These are phyloP conservation scores for Xylota segnis DNA, from an alignment of 2,888 invertebrate genomes.

Conservation along the genomic window DNA sequence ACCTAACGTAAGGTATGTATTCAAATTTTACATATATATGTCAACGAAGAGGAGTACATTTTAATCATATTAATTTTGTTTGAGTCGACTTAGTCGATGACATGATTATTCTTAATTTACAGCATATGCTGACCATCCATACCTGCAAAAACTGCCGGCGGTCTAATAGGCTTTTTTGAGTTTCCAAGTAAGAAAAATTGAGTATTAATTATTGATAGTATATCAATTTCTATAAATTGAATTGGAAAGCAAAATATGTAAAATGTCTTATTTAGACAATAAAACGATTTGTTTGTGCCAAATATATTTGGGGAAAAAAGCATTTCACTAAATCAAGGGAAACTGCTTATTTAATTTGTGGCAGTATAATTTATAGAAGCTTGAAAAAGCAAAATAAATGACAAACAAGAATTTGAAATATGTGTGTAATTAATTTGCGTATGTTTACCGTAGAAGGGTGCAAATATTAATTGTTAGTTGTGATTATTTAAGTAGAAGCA, in stretches of 20 bases:
- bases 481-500: constrained; percentile 74
- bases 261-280: constrained; percentile 24
- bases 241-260: constrained; percentile 5
- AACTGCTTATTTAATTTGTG: constrained; percentile 26
- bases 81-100: too few relatives aligned
- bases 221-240: constrained; percentile 3
- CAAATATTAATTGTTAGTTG: constrained; percentile 75
- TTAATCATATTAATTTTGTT: not conserved
- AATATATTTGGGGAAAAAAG: constrained; percentile 29
- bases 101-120: not conserved
- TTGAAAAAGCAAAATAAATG: constrained; percentile 35
- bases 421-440: constrained; percentile 73
- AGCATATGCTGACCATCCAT: constrained; percentile 15
- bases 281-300: constrained; percentile 51
- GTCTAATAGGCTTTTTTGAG: not conserved
- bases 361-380: constrained; percentile 34
- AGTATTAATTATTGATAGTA: not conserved
- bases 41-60: not conserved
- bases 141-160: constrained; percentile 18
- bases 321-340: constrained; percentile 4
- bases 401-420: constrained; percentile 43
- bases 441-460: constrained; percentile 62
- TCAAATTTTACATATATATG: not conserved
- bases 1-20: too few relatives aligned
- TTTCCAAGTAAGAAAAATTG: not conserved